Conservation (phyloP, 2,113 vertebrate genomes). For the Pluvialis apricaria region DNA sequence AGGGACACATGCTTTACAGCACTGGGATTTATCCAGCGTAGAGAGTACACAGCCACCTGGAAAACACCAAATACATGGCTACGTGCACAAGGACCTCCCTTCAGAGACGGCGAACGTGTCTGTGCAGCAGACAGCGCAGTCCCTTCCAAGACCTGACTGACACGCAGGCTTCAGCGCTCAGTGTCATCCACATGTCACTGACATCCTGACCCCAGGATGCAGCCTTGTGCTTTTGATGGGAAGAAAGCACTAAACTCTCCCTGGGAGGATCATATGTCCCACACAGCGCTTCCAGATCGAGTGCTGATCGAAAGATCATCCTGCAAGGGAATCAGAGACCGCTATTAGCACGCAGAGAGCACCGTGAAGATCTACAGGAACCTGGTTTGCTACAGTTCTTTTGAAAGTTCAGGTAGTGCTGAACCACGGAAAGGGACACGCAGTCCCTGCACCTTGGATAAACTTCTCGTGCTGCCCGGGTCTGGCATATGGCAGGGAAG, state of each 20-base stretch:
- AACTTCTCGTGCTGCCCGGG: not conserved
- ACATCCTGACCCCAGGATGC: not conserved
- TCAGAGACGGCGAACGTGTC: not conserved
- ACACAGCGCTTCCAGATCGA: not conserved
- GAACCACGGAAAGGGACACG: not conserved
- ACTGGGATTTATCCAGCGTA: not conserved
- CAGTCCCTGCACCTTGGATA: not conserved
- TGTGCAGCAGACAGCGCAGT: not conserved
- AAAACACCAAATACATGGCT: not conserved
- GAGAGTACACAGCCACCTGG: not conserved
- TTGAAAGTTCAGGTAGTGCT: not conserved
- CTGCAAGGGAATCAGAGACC: not conserved
- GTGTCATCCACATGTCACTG: not conserved
- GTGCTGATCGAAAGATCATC: not conserved
- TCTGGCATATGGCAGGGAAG: not conserved
- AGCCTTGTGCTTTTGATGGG: not conserved
- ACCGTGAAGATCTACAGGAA: not conserved
- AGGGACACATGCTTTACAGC: not conserved
- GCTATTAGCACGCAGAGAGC: not conserved
- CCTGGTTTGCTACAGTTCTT: not conserved
- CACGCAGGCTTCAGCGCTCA: not conserved
- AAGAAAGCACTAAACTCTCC: not conserved
- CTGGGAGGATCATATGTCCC: not conserved
- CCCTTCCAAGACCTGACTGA: not conserved
- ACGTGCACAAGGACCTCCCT: not conserved